Conservation (phyloP, 2,113 vertebrate genomes). For the Istiophorus platypterus region DNA sequence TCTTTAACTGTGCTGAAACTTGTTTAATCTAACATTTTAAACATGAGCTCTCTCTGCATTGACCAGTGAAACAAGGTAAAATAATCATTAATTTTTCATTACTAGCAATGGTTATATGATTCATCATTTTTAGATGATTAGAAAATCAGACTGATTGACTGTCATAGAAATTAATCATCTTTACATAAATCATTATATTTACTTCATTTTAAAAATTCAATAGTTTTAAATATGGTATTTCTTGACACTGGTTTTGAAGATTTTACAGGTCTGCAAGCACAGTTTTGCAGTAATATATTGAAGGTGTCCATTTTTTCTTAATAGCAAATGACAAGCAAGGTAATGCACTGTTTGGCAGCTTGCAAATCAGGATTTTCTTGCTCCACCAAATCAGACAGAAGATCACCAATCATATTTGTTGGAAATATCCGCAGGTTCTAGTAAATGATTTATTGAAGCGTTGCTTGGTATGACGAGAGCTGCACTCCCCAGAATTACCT, state of each 20-base stretch:
- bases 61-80: not conserved
- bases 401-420: constrained; percentile 18
- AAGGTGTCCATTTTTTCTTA: constrained; percentile 28
- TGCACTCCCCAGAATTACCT: constrained; percentile 19
- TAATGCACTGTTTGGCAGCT: constrained; percentile 22
- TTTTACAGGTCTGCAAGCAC: not conserved
- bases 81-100: not conserved
- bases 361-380: constrained; percentile 53
- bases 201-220: not conserved
- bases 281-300: constrained; percentile 11
- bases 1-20: not conserved
- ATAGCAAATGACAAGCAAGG: constrained; percentile 3
- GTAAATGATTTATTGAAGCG: constrained; percentile 7
- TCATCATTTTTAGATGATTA: not conserved
- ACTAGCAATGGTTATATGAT: not conserved
- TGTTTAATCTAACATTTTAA: not conserved
- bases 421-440: constrained; percentile 18
- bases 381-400: constrained; percentile 34
- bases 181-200: not conserved
- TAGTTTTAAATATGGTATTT: not conserved
- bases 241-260: not conserved
- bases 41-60: not conserved
- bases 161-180: not conserved
- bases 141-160: not conserved
- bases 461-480: not conserved